Conservation (phyloP, 1,140 invertebrate genomes). For the Hormaphis cornu region DNA sequence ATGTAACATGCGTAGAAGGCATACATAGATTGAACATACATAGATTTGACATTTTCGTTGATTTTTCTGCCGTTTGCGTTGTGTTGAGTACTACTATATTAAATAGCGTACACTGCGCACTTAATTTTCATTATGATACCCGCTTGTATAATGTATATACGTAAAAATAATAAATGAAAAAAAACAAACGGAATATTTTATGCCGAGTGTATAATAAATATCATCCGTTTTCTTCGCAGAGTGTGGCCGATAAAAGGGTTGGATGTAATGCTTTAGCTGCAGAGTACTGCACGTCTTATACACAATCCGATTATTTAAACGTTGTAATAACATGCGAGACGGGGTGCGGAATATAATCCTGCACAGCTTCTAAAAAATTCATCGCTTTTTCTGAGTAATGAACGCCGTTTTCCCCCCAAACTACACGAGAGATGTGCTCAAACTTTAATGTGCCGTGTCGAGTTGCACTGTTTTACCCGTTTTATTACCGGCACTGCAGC, state of each 20-base stretch:
- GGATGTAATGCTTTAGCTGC: not conserved
- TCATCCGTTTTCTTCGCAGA: not conserved
- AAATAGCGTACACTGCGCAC: too few relatives aligned
- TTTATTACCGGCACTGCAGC: not conserved
- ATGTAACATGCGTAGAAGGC: too few relatives aligned
- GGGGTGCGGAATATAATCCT: not conserved
- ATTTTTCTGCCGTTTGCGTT: too few relatives aligned
- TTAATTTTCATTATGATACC: too few relatives aligned
- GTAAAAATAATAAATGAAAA: too few relatives aligned
- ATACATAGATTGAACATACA: too few relatives aligned
- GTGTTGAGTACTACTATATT: too few relatives aligned
- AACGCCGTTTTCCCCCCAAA: not conserved
- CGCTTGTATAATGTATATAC: too few relatives aligned
- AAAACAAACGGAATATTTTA: too few relatives aligned
- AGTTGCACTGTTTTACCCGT: not conserved
- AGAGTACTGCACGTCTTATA: not conserved
- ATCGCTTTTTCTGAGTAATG: not conserved
- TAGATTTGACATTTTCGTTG: too few relatives aligned
- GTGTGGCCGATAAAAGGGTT: not conserved
- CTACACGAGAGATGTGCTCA: not conserved
- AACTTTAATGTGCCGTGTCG: too few relatives aligned
- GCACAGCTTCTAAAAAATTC: constrained; percentile 8
- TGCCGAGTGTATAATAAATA: too few relatives aligned
- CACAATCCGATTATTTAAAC: constrained; percentile 14
- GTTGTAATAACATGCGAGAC: not conserved